Evolutionary conservation across 2,797 vertebrate species (phyloP).

Genomic region (Lagocephalus sceleratus): DNA sequence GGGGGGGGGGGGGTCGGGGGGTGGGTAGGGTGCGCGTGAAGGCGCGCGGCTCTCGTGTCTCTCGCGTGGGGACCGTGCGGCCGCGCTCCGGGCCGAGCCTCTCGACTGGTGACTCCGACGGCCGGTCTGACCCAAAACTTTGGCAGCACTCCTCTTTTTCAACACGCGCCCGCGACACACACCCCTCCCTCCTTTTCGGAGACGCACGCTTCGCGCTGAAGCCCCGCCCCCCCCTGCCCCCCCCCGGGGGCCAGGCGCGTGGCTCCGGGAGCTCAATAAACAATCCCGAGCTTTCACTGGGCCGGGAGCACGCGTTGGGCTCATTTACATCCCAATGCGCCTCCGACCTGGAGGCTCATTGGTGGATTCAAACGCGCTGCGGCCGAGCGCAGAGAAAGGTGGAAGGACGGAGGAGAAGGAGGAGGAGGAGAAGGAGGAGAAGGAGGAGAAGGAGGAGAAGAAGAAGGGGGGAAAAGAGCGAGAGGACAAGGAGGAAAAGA

Average conservation of each 20-base stretch:
- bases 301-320: slow-evolving; percentile 81
- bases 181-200: slow-evolving; percentile 38
- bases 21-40: slow-evolving; percentile 14
- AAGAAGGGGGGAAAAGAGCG: slow-evolving; percentile 48
- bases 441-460: slow-evolving; percentile 51
- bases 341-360: slow-evolving; percentile 77
- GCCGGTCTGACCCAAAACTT: slow-evolving; percentile 82
- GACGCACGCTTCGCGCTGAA: slow-evolving; percentile 79
- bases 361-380: slow-evolving; percentile 80
- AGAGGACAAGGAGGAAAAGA: slow-evolving; percentile 30
- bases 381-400: slow-evolving; percentile 72
- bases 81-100: slow-evolving; percentile 73
- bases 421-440: slow-evolving; percentile 39
- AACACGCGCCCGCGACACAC: slow-evolving; percentile 76
- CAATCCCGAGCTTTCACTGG: slow-evolving; percentile 83
- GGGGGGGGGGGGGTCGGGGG: slow-evolving; percentile 5
- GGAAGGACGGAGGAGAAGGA: slow-evolving; percentile 34
- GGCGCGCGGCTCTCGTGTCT: slow-evolving; percentile 78
- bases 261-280: slow-evolving; percentile 86
- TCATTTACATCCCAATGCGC: slow-evolving; percentile 88
- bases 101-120: slow-evolving; percentile 74
- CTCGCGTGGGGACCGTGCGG: slow-evolving; percentile 80
- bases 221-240: slow-evolving; percentile 79
- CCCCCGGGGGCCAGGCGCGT: slow-evolving; percentile 85
- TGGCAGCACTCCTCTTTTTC: slow-evolving; percentile 85